Conservation (phyloP, 64 coral and sea anemone genomes). For the Trachythela sp. region DNA sequence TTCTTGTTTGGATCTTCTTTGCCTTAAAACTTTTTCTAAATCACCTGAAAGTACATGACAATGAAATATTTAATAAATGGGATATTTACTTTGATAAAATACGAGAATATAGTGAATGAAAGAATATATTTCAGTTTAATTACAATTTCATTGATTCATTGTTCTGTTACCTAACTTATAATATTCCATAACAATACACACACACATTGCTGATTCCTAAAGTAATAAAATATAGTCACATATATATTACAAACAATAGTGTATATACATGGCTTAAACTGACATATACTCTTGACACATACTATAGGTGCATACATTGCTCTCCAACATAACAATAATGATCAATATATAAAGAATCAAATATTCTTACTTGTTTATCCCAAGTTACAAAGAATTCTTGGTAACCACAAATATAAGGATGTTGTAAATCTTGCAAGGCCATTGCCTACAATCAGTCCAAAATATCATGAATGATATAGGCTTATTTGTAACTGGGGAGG, state of each 20-base stretch:
- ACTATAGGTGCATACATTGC: too few species aligned
- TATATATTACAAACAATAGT: not conserved
- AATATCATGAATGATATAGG: not conserved
- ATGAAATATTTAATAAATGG: not conserved
- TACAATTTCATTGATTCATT: too few species aligned
- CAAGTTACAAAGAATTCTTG: constrained; percentile 98
- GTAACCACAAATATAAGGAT: constrained; percentile 87
- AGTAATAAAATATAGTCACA: not conserved
- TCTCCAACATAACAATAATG: too few species aligned
- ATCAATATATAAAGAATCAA: not conserved
- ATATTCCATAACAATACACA: constrained; percentile 97
- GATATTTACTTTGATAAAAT: not conserved
- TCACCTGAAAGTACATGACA: constrained; percentile 51
- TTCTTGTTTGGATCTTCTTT: constrained; percentile 65
- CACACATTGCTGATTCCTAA: constrained; percentile 97
- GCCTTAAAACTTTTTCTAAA: constrained; percentile 79
- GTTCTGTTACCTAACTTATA: constrained; percentile 94
- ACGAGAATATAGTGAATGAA: not conserved
- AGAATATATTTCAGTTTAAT: not conserved
- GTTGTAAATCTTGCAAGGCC: constrained; percentile 92
- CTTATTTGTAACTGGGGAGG: too few species aligned
- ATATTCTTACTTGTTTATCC: constrained; percentile 78
- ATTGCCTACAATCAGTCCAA: constrained; percentile 54
- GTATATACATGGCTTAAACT: too few species aligned
- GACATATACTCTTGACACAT: too few species aligned